phyloP scores from a whole-genome alignment of 2,113 vertebrate genomes.

The Serilophus lunatus region DNA sequence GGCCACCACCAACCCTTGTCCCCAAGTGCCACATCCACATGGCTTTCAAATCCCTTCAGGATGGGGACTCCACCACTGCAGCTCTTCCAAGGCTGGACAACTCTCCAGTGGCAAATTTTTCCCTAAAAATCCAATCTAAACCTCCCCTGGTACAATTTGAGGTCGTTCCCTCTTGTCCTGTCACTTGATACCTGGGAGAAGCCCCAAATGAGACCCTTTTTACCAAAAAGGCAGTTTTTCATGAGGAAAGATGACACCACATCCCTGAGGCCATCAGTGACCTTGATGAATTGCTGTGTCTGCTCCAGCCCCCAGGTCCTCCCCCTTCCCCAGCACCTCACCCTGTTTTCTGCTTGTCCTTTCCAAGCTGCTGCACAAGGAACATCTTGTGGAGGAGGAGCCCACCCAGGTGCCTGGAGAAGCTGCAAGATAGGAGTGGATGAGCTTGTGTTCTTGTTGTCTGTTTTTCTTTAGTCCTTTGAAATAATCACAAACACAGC shows the following conservation, averaged over 20 bases:
- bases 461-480: constrained; percentile 28
- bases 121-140: background rate
- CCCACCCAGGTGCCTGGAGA: constrained; percentile 23
- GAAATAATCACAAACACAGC: constrained; percentile 40
- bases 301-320: background rate
- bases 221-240: background rate
- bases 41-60: background rate
- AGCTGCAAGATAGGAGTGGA: background rate
- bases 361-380: background rate
- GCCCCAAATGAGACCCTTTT: accelerated
- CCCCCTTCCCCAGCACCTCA: background rate
- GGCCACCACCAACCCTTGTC: background rate
- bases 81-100: background rate
- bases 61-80: background rate
- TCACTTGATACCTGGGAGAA: background rate
- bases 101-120: background rate
- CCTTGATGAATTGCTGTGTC: background rate
- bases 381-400: background rate
- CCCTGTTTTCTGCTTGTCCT: background rate
- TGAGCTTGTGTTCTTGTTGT: constrained; percentile 24
- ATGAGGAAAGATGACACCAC: background rate
- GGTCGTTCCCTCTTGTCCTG: background rate
- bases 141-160: background rate
- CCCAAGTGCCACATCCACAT: background rate
- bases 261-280: background rate